Evolutionary conservation across 2,797 vertebrate genomes (phyloP), one percentile per base, ranked within the genome.

Genomic region (Channa striata): DNA sequence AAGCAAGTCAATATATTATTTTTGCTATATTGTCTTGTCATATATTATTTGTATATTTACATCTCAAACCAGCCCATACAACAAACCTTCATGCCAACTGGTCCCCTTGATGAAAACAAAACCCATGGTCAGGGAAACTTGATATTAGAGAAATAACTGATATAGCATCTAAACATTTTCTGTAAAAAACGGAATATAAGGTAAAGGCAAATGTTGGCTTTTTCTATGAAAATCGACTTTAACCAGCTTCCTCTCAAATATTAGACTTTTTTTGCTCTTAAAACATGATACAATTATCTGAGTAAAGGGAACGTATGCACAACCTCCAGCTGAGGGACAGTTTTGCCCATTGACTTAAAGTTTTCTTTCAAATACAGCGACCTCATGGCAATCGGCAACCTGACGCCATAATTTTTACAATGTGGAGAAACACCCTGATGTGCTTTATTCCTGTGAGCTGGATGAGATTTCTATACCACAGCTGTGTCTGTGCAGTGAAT

Each of bases 181-280:
- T 74, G 43, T 80, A 34, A 78, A 81, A 76, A 82, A 65, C 48
- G 83, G 40, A 73, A 40, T 72, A 56, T 64, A 48, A 73, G 65
- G 79, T 84, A 75, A 91, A 91, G 86, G 87, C 89, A 91, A 82
- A 82, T 83, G 81, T 79, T 70, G 90, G 85, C 72, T 82, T 85
- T 72, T 83, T 37, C 46, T 83, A 63, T 62, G 47, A 84, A 87
- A 85, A 82, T 83, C 44, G 42, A 67, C 44, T 68, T 82, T 68
- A 74, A 79, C 80, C 43, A 70, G 72, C 34, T 69, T 54, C 33
- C 14, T 71, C 46, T 77, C 71, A 77, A 83, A 73, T 84, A 74
- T 64, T 43, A 7, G 8, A 40, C 25, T 42, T 54, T 49, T 66
- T 54, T 61, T 61, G 59, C 47, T 80, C 42, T 73, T 69, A 11